These are phyloP conservation scores for Pentalonia nigronervosa DNA, from an alignment of 1,140 invertebrate species.

Conservation along the genomic window DNA sequence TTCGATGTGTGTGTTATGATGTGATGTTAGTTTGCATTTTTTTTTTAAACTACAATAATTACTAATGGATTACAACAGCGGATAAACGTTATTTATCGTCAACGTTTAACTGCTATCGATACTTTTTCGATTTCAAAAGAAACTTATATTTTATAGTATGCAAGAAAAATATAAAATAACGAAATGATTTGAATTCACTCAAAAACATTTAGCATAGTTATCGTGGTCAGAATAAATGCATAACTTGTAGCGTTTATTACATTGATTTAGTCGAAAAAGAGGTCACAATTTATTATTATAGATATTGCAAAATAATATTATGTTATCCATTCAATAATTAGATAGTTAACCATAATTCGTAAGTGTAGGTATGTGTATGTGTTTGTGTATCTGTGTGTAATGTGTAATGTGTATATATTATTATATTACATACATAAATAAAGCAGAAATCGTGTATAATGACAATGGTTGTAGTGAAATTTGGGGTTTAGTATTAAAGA, in stretches of 20 bases:
- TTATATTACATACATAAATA: no score
- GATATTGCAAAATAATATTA: background rate
- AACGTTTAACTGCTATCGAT: background rate
- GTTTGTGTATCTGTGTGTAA: background rate
- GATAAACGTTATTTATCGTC: background rate
- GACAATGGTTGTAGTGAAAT: background rate
- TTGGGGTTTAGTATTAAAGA: no score
- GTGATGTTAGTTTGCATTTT: no score
- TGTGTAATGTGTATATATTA: no score
- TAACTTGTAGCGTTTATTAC: background rate
- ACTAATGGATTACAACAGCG: background rate
- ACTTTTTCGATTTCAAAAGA: no score
- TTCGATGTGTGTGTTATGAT: background rate
- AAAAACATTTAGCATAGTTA: background rate
- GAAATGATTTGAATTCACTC: background rate
- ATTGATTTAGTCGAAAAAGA: background rate
- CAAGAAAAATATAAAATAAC: background rate
- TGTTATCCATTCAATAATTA: background rate
- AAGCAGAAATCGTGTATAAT: background rate
- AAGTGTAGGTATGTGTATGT: background rate
- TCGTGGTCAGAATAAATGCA: background rate
- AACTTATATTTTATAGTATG: no score
- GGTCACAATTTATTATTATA: no score
- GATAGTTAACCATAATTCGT: background rate
- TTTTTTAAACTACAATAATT: background rate